Percentiles rank a stretch among this genome's conserved stretches.
These are phyloP conservation scores for Pangasianodon hypophthalmus DNA, from an alignment of 2,113 vertebrate species.

Conservation along the genomic window DNA sequence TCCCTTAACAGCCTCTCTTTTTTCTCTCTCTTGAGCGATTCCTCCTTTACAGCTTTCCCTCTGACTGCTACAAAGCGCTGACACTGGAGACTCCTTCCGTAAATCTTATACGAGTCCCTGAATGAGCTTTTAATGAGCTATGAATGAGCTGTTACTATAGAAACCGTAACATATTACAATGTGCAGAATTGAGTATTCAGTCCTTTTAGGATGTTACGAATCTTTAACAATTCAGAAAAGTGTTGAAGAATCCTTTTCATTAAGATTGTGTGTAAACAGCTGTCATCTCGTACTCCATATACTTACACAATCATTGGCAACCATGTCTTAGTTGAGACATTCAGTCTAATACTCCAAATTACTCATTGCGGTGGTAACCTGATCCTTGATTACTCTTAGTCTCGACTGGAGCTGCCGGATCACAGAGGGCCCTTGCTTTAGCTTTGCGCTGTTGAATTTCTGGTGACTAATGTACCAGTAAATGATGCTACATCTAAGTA, in stretches of 20 bases:
- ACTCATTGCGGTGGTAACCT: constrained; percentile 30
- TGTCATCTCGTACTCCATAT: too few relatives aligned
- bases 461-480: constrained; percentile 58
- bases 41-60: too few relatives aligned
- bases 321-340: background rate
- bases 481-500: constrained; percentile 43
- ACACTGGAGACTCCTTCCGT: background rate
- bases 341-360: constrained; percentile 25
- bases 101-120: background rate
- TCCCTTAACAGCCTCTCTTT: too few relatives aligned
- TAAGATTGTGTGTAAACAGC: background rate
- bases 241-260: background rate
- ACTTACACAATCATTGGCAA: background rate
- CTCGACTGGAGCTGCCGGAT: constrained; percentile 22
- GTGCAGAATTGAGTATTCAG: background rate
- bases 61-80: background rate
- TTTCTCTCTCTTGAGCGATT: too few relatives aligned
- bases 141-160: background rate
- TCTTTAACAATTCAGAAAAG: background rate
- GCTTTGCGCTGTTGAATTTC: constrained; percentile 41
- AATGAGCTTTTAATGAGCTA: too few relatives aligned
- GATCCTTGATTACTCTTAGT: constrained; percentile 38
- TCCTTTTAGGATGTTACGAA: background rate
- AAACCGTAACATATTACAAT: background rate
- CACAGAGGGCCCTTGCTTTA: constrained; percentile 30